Conservation (phyloP, 2,797 vertebrate species). For the Aldrovandia affinis region DNA sequence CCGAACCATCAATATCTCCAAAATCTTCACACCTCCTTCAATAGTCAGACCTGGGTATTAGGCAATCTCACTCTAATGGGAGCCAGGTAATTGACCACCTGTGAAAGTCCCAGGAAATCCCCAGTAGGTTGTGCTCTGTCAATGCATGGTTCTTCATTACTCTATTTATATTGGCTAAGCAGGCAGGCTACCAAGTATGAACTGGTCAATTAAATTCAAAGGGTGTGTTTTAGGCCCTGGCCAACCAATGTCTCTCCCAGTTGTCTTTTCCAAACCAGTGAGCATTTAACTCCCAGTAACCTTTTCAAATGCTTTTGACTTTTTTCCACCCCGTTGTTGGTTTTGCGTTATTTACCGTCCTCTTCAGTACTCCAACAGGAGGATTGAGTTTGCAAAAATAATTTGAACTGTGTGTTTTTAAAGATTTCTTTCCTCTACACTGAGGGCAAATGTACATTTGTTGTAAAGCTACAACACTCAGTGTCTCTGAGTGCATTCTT, state of each 20-base stretch:
- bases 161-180: slow-evolving; percentile 36
- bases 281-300: neutral
- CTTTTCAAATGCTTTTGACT: neutral
- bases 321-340: neutral
- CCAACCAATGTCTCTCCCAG: neutral
- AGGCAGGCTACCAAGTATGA: too few relatives aligned
- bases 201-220: slow-evolving; percentile 37
- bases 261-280: slow-evolving; percentile 4
- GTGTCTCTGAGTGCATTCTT: neutral
- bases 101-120: slow-evolving; percentile 44
- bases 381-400: neutral
- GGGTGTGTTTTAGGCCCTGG: slow-evolving; percentile 32
- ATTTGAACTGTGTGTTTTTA: neutral
- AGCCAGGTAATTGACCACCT: slow-evolving; percentile 28
- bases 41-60: neutral
- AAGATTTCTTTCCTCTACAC: neutral
- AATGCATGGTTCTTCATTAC: neutral
- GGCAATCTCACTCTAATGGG: neutral
- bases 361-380: neutral
- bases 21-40: neutral
- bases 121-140: slow-evolving; percentile 10
- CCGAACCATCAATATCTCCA: neutral
- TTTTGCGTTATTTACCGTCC: neutral
- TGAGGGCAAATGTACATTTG: neutral
- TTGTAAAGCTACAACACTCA: neutral